Conservation (phyloP, 1,140 invertebrate species). For the Drosophila triauraria region DNA sequence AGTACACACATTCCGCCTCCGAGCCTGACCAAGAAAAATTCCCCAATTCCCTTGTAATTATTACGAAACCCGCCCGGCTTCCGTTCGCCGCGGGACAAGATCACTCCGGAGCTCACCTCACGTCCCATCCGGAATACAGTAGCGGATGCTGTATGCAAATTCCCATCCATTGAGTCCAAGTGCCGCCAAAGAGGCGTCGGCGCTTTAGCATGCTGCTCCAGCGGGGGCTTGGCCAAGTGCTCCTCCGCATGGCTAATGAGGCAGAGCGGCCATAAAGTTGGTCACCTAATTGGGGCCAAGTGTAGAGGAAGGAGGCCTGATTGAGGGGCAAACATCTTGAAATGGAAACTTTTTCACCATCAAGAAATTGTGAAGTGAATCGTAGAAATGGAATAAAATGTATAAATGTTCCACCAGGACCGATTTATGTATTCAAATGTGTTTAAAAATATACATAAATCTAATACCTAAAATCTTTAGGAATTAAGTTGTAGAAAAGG, state of each 20-base stretch:
- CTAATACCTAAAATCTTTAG: background rate
- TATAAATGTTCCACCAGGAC: too few species aligned
- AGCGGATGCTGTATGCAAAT: slow-evolving; percentile 83
- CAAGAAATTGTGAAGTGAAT: background rate
- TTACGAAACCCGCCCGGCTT: slow-evolving; percentile 66
- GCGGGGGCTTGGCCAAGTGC: slow-evolving; percentile 71
- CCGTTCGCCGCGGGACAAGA: slow-evolving; percentile 49
- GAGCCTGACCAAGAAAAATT: slow-evolving; percentile 46
- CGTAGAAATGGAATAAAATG: too few species aligned
- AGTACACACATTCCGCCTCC: slow-evolving; percentile 24
- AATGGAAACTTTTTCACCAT: slow-evolving; percentile 35
- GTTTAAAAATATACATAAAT: background rate
- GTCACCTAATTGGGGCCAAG: slow-evolving; percentile 78
- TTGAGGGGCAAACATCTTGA: slow-evolving; percentile 58
- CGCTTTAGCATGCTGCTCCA: slow-evolving; percentile 65
- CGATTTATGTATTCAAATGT: background rate
- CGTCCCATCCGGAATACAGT: slow-evolving; percentile 66
- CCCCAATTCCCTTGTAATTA: slow-evolving; percentile 68
- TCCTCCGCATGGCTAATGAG: slow-evolving; percentile 78
- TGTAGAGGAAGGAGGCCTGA: slow-evolving; percentile 30
- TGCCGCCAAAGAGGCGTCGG: slow-evolving; percentile 68
- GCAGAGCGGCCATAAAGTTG: slow-evolving; percentile 61
- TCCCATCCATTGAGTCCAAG: slow-evolving; percentile 50
- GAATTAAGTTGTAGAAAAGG: background rate
- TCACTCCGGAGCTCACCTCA: slow-evolving; percentile 51